Evolutionary conservation across 2,113 vertebrate species (phyloP), one percentile per base, ranked within the genome.

Genomic region (Myocastor coypus): DNA sequence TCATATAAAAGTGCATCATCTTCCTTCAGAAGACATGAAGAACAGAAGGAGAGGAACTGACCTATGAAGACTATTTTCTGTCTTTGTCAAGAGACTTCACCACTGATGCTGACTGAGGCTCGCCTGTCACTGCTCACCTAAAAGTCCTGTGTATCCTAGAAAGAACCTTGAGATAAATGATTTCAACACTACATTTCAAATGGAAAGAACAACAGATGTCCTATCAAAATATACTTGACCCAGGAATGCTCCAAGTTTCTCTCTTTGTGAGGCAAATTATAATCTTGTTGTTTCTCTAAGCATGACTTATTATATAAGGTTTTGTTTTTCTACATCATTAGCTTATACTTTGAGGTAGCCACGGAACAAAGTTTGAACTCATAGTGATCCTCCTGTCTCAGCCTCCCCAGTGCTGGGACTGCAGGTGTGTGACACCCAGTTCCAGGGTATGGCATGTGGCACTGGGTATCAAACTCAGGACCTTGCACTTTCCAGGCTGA

Each of bases 201-300:
- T 83, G 89, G 69, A 94, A 40, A 93, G 12, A 30, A 94, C 37
- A 96, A 93, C 86, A 97, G 97, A 97, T 97, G 89, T 94, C 69
- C 89, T 84, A 96, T 93, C 80, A 93, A 97, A 96, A 82, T 96
- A 69, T n/a, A 82, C 80, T 83, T 96, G 91, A 97, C 83, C 63
- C 89, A 66, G 57, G 77, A 96, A 95, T 87, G 68, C 40, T 97
- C 83, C 64, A 87, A 87, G 89, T 96, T 87, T 92, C 71, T 96
- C 86, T 87, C 95, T 97, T 94, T 93, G 34, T 89, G 80, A 92
- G 91, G 92, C 61, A 91, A 95, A 91, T 93, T 71, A 96, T 63
- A 81, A 96, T 88, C 28, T 64, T 75, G 20, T 84, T 85, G 22
- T 80, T 83, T 86, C 46, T 64, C 50, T 81, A 83, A 89, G 88